Conservation (phyloP, 2,797 vertebrate species). For the Crypturellus tataupa region DNA sequence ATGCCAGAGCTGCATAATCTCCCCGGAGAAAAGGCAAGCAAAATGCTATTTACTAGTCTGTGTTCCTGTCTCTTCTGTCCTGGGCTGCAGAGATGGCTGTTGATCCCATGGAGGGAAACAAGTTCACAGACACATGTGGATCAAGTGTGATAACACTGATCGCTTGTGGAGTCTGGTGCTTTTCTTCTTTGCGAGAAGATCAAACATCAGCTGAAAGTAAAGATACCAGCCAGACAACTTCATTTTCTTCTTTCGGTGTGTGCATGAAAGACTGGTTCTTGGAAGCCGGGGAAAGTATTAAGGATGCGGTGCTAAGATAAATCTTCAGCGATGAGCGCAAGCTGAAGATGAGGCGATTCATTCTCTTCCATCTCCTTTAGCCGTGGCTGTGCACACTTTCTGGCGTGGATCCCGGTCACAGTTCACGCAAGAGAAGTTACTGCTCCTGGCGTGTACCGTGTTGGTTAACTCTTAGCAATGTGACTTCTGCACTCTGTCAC, state of each 20-base stretch:
- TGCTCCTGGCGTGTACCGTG: neutral
- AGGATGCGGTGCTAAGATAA: neutral
- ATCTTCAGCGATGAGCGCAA: neutral
- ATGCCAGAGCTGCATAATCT: neutral
- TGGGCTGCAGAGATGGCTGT: neutral
- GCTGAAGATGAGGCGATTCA: neutral
- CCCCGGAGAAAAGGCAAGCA: neutral
- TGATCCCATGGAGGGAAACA: neutral
- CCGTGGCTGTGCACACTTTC: accelerated
- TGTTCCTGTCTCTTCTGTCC: neutral
- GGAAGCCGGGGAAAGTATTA: neutral
- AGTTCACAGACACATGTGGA: neutral
- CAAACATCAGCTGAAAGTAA: neutral
- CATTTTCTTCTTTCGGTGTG: neutral
- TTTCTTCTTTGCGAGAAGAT: neutral
- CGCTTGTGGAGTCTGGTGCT: neutral
- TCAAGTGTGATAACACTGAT: neutral
- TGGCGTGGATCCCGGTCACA: neutral
- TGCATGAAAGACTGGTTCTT: neutral
- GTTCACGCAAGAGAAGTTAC: neutral
- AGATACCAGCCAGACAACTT: neutral
- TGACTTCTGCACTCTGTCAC: neutral
- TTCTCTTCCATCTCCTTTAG: neutral
- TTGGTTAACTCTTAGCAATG: neutral
- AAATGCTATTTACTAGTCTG: accelerated